phyloP scores from a whole-genome alignment of 2,797 vertebrate genomes.

The Syngnathus acus region DNA sequence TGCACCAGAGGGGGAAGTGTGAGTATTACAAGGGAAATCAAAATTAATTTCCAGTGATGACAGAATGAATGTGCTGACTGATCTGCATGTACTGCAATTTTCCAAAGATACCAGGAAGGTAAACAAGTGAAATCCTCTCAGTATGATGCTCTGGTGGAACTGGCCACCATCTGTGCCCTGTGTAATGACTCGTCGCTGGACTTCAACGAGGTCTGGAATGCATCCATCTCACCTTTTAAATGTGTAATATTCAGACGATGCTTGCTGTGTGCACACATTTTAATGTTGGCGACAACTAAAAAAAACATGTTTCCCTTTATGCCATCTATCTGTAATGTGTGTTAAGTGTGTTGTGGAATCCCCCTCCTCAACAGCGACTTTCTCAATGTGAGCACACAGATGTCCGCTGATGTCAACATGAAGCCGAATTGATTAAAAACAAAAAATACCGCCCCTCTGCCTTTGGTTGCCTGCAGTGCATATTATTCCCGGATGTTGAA shows the following conservation, averaged over 20 bases:
- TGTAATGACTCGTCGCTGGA: conserved; percentile 98
- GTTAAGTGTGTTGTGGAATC: too few relatives aligned
- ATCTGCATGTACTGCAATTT: conserved; percentile 5
- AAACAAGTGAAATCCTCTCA: conserved; percentile 77
- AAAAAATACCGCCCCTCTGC: too few relatives aligned
- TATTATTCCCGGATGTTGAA: too few relatives aligned
- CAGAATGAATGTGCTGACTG: background rate
- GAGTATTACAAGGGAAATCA: conserved; percentile 58
- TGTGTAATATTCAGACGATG: background rate
- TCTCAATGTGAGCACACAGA: too few relatives aligned
- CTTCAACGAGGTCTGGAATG: conserved; percentile 82
- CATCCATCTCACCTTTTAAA: background rate
- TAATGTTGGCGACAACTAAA: background rate
- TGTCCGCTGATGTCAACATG: too few relatives aligned
- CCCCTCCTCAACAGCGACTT: too few relatives aligned
- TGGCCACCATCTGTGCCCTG: conserved; percentile 93
- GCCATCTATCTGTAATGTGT: too few relatives aligned
- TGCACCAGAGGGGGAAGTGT: conserved; percentile 93
- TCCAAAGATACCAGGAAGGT: conserved; percentile 80
- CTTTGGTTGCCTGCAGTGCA: too few relatives aligned
- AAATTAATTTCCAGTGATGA: background rate
- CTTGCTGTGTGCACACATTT: background rate
- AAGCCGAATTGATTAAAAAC: too few relatives aligned
- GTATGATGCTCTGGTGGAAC: conserved; percentile 85
- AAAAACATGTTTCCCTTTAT: too few relatives aligned